Conservation (phyloP, 1,140 invertebrate species). For the Xylocopa sonorina region DNA sequence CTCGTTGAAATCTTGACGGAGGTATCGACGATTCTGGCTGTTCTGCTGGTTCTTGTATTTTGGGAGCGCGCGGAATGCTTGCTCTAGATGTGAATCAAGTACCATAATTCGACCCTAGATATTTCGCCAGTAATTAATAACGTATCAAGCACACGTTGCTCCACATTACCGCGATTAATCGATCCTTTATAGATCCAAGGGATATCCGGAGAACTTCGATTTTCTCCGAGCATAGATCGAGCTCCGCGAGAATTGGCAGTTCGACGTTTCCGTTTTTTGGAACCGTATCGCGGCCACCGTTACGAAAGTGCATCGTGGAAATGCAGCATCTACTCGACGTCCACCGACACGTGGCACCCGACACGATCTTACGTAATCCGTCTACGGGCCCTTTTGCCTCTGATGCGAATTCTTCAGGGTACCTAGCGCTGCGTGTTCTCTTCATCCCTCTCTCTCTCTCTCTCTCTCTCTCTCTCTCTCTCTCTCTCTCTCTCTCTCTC, state of each 20-base stretch:
- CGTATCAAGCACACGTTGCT: neutral
- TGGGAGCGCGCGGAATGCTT: neutral
- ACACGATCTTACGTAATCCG: constrained; percentile 36
- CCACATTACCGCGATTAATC: too few species aligned
- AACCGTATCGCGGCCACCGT: neutral
- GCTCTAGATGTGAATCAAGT: too few species aligned
- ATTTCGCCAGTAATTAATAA: too few species aligned
- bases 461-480: constrained; percentile 17
- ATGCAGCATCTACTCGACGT: constrained; percentile 13
- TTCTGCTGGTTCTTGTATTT: neutral
- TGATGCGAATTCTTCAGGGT: constrained; percentile 25
- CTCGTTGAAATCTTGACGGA: neutral
- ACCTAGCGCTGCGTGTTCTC: neutral
- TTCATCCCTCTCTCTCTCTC: constrained; percentile 5
- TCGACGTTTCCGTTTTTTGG: neutral
- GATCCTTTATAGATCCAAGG: too few species aligned
- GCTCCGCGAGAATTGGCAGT: neutral
- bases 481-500: constrained; percentile 4
- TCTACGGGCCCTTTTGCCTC: constrained; percentile 29
- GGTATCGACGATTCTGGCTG: too few species aligned
- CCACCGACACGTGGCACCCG: constrained; percentile 29
- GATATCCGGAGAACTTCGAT: neutral
- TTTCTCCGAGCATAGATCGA: neutral
- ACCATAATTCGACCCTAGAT: too few species aligned
- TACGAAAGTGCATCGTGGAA: neutral